Evolutionary conservation across 2,888 invertebrate species (phyloP), one percentile per base, ranked within the genome.

Genomic region (Epiblema foenella): DNA sequence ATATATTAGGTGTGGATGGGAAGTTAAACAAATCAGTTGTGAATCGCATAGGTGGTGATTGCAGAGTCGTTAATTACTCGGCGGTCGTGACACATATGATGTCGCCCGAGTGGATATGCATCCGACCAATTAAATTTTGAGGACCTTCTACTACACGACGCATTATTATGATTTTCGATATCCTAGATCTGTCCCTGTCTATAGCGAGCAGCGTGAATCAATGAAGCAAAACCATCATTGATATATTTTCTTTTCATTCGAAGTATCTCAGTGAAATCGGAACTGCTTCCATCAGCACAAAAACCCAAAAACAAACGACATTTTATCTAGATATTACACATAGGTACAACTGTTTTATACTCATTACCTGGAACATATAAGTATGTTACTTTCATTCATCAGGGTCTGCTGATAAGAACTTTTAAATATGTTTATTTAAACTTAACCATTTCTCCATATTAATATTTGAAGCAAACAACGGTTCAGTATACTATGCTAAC

Each of bases 91-190:
- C 80, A 77, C 70, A 76, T 78, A 75, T 77, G 77, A 79, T 73
- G 77, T 73, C 64, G 66, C 74, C 75, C 79, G 76, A 80, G 81
- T 83, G 83, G 80, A 82, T 83, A 84, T 81, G 83, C 85, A 87
- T 83, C 85, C 85, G 83, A 86, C 89, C 89, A 90, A 91, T 91
- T 91, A 89, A 90, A 88, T 83, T 86, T 81, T 77, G 82, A 85
- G 65, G 85, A 85, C 81, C n/a, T n/a, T n/a, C n/a, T n/a, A n/a
- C n/a, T 79, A 76, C 77, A 46, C 46, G 46, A 15, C n/a, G 46
- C 29, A 8, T 29, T 56, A 29, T 29, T 56, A 56, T 56, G 56
- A 56, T 56, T 56, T 56, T 56, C 10, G 15, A 56, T 18, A 29
- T 8, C 29, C 18, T 18, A 29, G 5, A 56, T 24, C 29, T 56